Conservation (phyloP, 2,797 vertebrate species). For the Danio choprae region DNA sequence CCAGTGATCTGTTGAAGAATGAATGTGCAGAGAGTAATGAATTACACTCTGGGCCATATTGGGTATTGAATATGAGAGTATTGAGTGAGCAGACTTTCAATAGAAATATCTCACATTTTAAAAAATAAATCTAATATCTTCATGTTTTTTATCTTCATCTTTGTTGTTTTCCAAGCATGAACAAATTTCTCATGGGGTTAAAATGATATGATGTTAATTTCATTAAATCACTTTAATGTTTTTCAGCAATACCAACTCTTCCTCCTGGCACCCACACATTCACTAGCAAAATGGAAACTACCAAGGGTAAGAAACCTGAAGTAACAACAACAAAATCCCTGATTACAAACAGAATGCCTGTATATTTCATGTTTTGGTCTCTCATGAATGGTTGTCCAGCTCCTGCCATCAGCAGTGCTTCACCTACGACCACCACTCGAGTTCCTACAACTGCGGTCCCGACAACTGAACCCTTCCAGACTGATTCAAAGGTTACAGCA, state of each 20-base stretch:
- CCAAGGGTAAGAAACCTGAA: conserved; percentile 46
- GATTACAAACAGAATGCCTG: background rate
- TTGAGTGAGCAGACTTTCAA: too few species aligned
- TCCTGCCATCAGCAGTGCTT: conserved; percentile 53
- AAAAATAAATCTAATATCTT: too few species aligned
- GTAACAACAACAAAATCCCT: background rate
- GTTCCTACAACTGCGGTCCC: conserved; percentile 50
- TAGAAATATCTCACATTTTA: too few species aligned
- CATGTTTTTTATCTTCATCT: too few species aligned
- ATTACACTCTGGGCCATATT: too few species aligned
- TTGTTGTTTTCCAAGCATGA: too few species aligned
- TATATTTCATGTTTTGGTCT: background rate
- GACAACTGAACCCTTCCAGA: conserved; percentile 67
- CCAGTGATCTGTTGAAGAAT: too few species aligned
- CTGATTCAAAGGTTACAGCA: conserved; percentile 44
- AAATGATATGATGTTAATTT: too few species aligned
- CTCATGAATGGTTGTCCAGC: background rate
- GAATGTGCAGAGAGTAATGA: too few species aligned
- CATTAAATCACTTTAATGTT: conserved; percentile 8
- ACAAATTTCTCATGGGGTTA: too few species aligned
- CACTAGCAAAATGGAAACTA: conserved; percentile 67
- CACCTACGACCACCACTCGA: conserved; percentile 45
- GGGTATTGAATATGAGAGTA: too few species aligned
- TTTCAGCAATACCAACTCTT: conserved; percentile 63
- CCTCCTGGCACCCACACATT: conserved; percentile 62